These are phyloP conservation scores for Ophthalmolycus amberensis DNA, from an alignment of 2,113 vertebrate genomes.

Conservation along the genomic window DNA sequence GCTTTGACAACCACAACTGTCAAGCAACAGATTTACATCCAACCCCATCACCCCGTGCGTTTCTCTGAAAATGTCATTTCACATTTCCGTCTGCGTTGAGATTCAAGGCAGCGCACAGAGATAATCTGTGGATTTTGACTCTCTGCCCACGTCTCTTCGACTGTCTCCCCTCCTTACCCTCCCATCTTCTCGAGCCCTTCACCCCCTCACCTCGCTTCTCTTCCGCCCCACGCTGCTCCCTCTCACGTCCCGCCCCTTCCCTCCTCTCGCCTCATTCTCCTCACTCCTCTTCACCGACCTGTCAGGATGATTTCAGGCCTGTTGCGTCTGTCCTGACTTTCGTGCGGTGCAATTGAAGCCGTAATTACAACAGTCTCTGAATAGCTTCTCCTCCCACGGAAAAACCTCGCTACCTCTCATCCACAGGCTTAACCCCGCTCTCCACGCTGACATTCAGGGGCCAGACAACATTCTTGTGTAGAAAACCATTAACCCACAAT, in stretches of 20 bases:
- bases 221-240: neutral
- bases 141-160: constrained; percentile 20
- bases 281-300: constrained; percentile 38
- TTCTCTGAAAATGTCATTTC: constrained; percentile 66
- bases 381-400: constrained; percentile 59
- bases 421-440: constrained; percentile 69
- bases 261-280: constrained; percentile 45
- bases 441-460: constrained; percentile 50
- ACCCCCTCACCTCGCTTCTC: constrained; percentile 12
- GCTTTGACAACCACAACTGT: constrained; percentile 62
- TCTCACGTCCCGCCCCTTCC: neutral
- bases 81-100: constrained; percentile 54
- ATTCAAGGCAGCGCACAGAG: constrained; percentile 48
- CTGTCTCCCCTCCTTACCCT: constrained; percentile 23
- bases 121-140: constrained; percentile 69
- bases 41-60: constrained; percentile 33
- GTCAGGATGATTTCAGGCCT: constrained; percentile 76
- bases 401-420: constrained; percentile 67
- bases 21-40: constrained; percentile 69
- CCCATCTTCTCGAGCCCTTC: neutral
- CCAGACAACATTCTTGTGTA: constrained; percentile 57
- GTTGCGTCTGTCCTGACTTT: constrained; percentile 67
- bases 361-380: constrained; percentile 75
- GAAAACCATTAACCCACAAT: constrained; percentile 77
- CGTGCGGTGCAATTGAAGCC: constrained; percentile 48